Conservation (phyloP, 2,888 invertebrate species). For the Chymomyza fuscimana region DNA sequence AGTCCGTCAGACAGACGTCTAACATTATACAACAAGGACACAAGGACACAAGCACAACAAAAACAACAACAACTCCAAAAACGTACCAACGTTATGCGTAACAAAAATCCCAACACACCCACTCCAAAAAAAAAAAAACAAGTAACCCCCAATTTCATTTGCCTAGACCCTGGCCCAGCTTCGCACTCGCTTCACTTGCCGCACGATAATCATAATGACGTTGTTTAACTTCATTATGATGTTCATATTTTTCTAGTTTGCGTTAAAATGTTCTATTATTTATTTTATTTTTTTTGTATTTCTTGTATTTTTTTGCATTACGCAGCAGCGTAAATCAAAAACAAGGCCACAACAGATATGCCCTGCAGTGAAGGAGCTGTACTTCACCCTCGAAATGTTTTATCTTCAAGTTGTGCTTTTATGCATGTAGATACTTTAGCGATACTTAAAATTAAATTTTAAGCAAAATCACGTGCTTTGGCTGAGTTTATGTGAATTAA, state of each 20-base stretch:
- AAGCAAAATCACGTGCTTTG: too few relatives aligned
- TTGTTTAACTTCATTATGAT: slow-evolving; percentile 51
- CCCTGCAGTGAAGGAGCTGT: background rate
- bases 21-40: slow-evolving; percentile 50
- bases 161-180: background rate
- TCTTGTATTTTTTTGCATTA: background rate
- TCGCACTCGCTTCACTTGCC: background rate
- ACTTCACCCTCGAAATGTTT: background rate
- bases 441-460: too few relatives aligned
- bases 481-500: too few relatives aligned
- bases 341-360: background rate
- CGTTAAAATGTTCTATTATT: background rate
- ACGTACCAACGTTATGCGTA: background rate
- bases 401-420: too few relatives aligned
- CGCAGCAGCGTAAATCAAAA: background rate
- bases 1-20: slow-evolving; percentile 44
- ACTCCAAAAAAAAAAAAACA: background rate
- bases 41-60: slow-evolving; percentile 24
- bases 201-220: background rate
- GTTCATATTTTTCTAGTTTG: slow-evolving; percentile 62
- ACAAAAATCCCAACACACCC: background rate
- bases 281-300: background rate
- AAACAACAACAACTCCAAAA: slow-evolving; percentile 27
- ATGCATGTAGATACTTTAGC: too few relatives aligned
- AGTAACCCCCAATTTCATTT: slow-evolving; percentile 3